Evolutionary conservation across 2,797 vertebrate genomes (phyloP), one percentile per base, ranked within the genome.

Genomic region (Lacerta agilis): DNA sequence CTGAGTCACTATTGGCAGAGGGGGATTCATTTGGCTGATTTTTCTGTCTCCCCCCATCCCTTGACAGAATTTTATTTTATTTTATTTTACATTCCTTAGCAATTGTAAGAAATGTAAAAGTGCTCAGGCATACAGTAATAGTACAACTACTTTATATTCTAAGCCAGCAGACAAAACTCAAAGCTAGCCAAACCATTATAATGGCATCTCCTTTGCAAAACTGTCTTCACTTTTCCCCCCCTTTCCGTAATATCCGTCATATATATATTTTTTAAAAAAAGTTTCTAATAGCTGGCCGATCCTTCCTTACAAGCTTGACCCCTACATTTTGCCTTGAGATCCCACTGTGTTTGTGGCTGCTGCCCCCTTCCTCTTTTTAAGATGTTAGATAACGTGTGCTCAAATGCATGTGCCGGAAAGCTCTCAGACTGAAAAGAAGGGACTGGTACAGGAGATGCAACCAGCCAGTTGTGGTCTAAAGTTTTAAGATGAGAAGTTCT

Each of bases 51-150:
- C 66, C 13, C 83, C 17, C 77, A 36, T 55, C 49, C 49, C 38
- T 55, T 27, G 15, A 66, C 81, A 61, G 49, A 0, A 0, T 18
- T 61, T 29, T 15, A 41, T 25, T 55, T 49, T 76, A 75, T 13
- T 94, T 93, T 89, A 85, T 89, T 58, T 89, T 92, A 15, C 1
- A 55, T 86, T 89, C 41, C 66, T 90, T 55, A 83, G 49, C 10
- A 89, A 9, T 80, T 77, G 83, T 75, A 66, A 27, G 67, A 71
- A 71, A n/a, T 88, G 83, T 58, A 64, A 55, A 71, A 43, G 0
- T 84, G 89, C 64, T 79, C 43, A 3, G 13, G 36, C 2, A 20
- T 75, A n/a, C n/a, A 83, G 23, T 36, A 91, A 64, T 69, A 83
- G 41, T 73, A 49, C 4, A 84, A 43, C 61, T 36, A 17, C 27